Base-by-base conservation (phyloP, 2,797 vertebrate species). In the Echeneis naucrates region DNA sequence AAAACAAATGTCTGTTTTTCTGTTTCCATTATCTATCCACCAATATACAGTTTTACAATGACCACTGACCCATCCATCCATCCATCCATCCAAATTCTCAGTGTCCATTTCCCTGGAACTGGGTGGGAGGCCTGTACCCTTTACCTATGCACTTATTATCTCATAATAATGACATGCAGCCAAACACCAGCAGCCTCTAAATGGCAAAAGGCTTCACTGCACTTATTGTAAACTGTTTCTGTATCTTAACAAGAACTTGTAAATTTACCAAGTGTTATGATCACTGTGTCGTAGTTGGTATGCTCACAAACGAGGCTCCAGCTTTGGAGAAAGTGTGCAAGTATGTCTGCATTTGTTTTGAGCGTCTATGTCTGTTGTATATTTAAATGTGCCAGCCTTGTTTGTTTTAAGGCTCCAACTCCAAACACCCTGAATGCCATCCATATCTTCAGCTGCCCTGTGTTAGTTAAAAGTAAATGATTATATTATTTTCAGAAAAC, bases 361-460 rank as follows among this genome's bases (percentile, higher is more conserved):
- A 68, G 51, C 13, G 4, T 57, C 33, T 16, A 8, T 44, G 59
- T 74, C 63, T 79, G 52, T 23, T 78, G 74, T 84, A 81, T 87
- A 78, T 84, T 78, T 58, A 74, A 83, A 86, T 35, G 45, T 68
- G 59, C 11, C 77, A 47, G 52, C 8, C 61, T 72, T 54, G 55
- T 82, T 87, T 88, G 72, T 71, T 88, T n/a, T 83, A 71, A 83
- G 47, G 16, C n/a, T 35, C 42, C 26, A 5, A 32, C 53, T 82
- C 27, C 82, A 84, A 87, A 88, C 81, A 72, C 26, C 17, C 54
- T 0, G 27, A 14, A 6, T 70, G 69, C 58, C 73, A 51, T 75
- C 65, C 60, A 55, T 7, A 8, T 63, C 48, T 64, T 17, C 24
- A 59, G 61, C 45, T 60, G 44, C 7, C 37, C 35, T 16, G 48